Evolutionary conservation across 2,113 vertebrate species (phyloP).

Genomic region (Ictidomys tridecemlineatus): DNA sequence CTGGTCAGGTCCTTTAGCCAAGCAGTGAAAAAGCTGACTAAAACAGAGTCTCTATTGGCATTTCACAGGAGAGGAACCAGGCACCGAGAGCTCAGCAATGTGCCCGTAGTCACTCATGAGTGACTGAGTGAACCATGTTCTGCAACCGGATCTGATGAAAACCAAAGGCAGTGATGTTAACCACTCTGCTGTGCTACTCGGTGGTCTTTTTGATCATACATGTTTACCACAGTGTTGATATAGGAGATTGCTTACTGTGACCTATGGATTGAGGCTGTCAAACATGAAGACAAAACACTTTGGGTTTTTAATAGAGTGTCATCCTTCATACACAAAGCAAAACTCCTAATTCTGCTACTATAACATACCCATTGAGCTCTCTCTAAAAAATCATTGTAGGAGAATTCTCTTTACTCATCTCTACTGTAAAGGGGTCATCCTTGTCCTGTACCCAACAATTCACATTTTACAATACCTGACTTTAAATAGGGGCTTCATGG

Average conservation of each 20-base stretch:
- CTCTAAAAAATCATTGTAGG: neutral
- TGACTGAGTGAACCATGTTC: neutral
- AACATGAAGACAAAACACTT: neutral
- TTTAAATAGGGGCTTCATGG: neutral
- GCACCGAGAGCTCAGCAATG: too few species aligned
- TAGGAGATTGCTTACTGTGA: neutral
- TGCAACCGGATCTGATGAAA: neutral
- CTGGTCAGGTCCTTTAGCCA: too few species aligned
- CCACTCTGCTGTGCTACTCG: fast-evolving
- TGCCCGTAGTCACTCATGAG: neutral
- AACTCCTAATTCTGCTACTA: neutral
- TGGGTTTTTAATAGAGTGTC: neutral
- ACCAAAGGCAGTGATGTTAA: neutral
- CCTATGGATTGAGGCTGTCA: neutral
- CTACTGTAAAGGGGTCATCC: neutral
- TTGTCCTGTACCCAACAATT: neutral
- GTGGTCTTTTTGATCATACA: neutral
- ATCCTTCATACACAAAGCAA: neutral
- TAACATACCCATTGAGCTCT: neutral
- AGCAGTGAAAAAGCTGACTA: too few species aligned
- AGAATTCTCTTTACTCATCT: neutral
- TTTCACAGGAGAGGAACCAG: neutral
- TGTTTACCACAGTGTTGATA: neutral
- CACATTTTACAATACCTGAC: neutral
- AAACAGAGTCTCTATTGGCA: neutral